phyloP scores from a whole-genome alignment of 1,140 invertebrate species.

The Sminthurides bifidus region DNA sequence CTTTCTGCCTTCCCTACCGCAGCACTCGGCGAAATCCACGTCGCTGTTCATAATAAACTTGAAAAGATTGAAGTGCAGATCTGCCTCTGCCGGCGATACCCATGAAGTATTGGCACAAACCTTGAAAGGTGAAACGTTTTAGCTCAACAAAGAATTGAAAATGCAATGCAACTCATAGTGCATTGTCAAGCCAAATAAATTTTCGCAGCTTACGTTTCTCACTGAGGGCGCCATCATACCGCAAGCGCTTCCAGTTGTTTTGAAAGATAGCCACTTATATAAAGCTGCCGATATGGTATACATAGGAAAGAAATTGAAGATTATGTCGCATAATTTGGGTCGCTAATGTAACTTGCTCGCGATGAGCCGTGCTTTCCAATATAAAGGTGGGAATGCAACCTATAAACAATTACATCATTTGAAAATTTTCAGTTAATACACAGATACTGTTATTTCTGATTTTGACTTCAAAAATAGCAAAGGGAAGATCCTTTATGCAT shows the following conservation, averaged over 20 bases:
- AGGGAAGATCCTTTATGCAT: not conserved
- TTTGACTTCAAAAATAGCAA: no score
- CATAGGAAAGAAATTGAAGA: conserved; percentile 12
- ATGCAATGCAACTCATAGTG: no score
- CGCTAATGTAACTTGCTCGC: not conserved
- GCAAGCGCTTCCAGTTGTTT: no score
- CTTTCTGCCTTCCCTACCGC: conserved; percentile 1
- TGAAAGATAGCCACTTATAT: conserved; percentile 7
- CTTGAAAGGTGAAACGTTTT: no score
- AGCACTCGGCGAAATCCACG: conserved; percentile 2
- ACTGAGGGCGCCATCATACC: no score
- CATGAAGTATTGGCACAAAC: no score
- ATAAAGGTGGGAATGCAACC: conserved; percentile 5
- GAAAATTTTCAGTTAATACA: no score
- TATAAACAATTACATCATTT: conserved; percentile 1
- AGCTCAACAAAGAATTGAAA: no score
- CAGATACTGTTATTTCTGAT: no score
- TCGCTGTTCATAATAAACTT: not conserved
- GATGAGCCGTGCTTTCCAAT: not conserved
- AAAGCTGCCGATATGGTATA: conserved; percentile 13
- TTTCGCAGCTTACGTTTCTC: no score
- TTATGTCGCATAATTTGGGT: not conserved
- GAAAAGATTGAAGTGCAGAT: not conserved
- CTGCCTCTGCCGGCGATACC: no score
- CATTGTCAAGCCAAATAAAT: no score